Evolutionary conservation across 1,140 invertebrate genomes (phyloP), one percentile per base, ranked within the genome.

Genomic region (Drosophila seguyi): DNA sequence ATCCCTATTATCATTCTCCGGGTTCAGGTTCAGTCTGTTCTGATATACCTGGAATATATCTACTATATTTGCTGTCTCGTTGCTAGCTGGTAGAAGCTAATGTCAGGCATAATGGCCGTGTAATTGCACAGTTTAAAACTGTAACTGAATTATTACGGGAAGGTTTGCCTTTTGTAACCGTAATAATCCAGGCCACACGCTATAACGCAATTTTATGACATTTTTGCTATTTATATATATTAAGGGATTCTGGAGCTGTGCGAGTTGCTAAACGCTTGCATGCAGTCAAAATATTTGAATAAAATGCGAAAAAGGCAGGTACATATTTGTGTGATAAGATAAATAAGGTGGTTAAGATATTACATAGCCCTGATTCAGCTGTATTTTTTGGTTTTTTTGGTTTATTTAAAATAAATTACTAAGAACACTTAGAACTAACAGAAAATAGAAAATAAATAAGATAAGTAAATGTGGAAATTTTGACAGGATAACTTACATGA

Each of bases 191-290:
- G 31, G 38, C 47, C 53, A 47, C 78, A 86, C 75, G 83, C 66
- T 73, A 87, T 69, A 82, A 45, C 62, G 62, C 76, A 69, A 82
- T 87, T 86, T 87, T 75, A 79, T 50, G 57, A 60, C 71, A 62
- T 68, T 76, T 76, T 58, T 68, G 18, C 50, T 36, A 31, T 31
- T 8, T 31, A 20, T 52, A 34, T 47, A 44, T 39, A 57, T 57
- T 48, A 52, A 36, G 59, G 38, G 31, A 29, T 57, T 69, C 42
- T 56, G 20, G 20, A 48, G 41, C 22, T 45, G 41, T n/a, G n/a
- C 27, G 4, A 36, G 34, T 14, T 36, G 34, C 34, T 36, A 36
- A n/a, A n/a, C 13, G 42, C 55, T 48, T 39, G 48, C 47, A 56
- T 56, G 36, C 36, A n/a, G 11, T 69, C 20, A 47, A 72, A 69